Evolutionary conservation across 1,140 invertebrate genomes (phyloP), one percentile per base, ranked within the genome.

Genomic region (Oreohelix idahoensis): DNA sequence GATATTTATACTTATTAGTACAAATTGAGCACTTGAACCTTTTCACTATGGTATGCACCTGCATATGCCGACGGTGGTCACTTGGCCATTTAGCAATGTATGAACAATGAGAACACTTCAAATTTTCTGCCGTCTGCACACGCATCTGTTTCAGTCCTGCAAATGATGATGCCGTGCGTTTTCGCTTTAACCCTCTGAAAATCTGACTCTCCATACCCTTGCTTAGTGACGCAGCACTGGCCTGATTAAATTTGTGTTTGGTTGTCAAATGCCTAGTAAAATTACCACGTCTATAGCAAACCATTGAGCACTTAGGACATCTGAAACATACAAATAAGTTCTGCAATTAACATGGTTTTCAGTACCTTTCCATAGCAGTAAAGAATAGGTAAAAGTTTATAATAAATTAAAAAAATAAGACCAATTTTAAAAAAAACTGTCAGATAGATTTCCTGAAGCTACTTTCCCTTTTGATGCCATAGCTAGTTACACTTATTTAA

Each of bases 61-160:
- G 95, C 90, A 95, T 94, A 89, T 93, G 92, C 70, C 95, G 94
- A 23, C 95, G 94, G 84, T 95, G 94, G 92, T 97, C 96, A 20
- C 96, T 96, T n/a, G 96, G 93, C 92, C 95, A 96, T 91, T 97
- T 97, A 81, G 96, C 96, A 90, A 96, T 94, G 89, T 96, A 95
- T 2, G 95, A 95, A 89, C 96, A 97, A 79, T 94, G 94, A 86
- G 94, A 94, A 89, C 96, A 97, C 81, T 92, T 89, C 13, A 90
- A 79, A 29, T 86, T 85, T 84, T 76, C 77, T 74, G 77, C 0
- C 39, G 8, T 23, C 38, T 35, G 51, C 15, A 71, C 84, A 58
- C 23, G 81, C 77, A 20, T 81, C 69, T 66, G 73, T 42, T 26
- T 78, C 53, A 80, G 20, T 49, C 35, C 63, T 71, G 76, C 17